Conservation (phyloP, 2,888 invertebrate species). For the Shargacucullia verbasci region DNA sequence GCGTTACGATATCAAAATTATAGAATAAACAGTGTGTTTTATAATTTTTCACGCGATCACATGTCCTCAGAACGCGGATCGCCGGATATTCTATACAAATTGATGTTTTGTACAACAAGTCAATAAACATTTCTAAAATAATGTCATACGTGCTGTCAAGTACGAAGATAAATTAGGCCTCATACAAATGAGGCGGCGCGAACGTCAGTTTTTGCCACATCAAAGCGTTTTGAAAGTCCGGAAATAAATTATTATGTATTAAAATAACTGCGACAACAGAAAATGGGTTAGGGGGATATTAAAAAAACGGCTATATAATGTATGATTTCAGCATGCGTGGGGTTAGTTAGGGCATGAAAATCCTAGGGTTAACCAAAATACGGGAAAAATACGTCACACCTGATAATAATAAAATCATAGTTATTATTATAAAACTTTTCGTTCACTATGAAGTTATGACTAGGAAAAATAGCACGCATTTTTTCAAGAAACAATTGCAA, state of each 20-base stretch:
- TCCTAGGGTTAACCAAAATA: conserved; percentile 1
- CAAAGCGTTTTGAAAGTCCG: conserved; percentile 56
- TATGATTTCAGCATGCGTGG: conserved; percentile 12
- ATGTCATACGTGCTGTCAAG: conserved; percentile 49
- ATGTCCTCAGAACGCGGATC: conserved; percentile 27
- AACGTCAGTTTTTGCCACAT: conserved; percentile 49
- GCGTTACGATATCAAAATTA: conserved; percentile 67
- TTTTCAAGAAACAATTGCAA: conserved; percentile 17
- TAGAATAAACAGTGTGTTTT: conserved; percentile 66
- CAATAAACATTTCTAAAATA: conserved; percentile 45
- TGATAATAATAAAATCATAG: neutral
- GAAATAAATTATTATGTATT: conserved; percentile 61
- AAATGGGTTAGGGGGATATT: conserved; percentile 42
- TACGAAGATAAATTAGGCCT: conserved; percentile 52
- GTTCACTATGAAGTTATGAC: neutral
- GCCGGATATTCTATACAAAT: conserved; percentile 35
- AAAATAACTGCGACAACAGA: conserved; percentile 52
- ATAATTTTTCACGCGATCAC: conserved; percentile 38
- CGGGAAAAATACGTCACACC: neutral
- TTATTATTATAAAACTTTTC: neutral
- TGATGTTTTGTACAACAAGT: conserved; percentile 44
- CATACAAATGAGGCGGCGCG: conserved; percentile 52
- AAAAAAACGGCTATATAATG: conserved; percentile 8
- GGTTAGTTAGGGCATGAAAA: conserved; percentile 12
- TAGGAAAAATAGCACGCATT: conserved; percentile 5